Evolutionary conservation across 2,888 invertebrate genomes (phyloP), one percentile per base, ranked within the genome.

Genomic region (Chrysodeixis includens): DNA sequence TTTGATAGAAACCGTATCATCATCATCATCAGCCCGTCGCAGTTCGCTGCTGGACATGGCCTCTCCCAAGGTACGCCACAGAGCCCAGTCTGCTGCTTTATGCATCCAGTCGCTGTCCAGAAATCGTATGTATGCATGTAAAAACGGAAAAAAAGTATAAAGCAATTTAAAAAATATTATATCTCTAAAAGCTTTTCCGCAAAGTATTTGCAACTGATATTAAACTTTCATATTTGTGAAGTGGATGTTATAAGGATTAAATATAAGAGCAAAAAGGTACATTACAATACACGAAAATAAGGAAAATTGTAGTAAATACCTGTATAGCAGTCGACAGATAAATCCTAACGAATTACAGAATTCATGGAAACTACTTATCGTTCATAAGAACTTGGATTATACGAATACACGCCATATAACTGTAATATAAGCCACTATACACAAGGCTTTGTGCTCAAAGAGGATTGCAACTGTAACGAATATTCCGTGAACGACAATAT

Each of bases 211-310:
- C n/a, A 40, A 40, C 14, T 40, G 5, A 49, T 60, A 56, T 68
- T 64, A 69, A n/a, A 0, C 40, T 69, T 63, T 46, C 56, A 62
- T 58, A 56, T 63, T 72, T 62, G 40, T 74, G 53, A 12, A 30
- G 55, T 20, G 18, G n/a, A 9, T 20, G 20, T 44, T 49, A 49
- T 20, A 51, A 54, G 65, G 59, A 55, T 57, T 58, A 54, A 58
- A 62, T 56, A 56, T 46, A 70, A 62, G n/a, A 71, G 62, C 62
- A 76, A 76, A 73, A 52, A 74, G 65, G 64, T 59, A 62, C 62
- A 74, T 67, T 54, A 59, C 56, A 61, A 72, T 51, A 30, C 59
- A 49, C 51, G 14, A 35, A 30, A 26, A 71, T 60, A 71, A 59
- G 61, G 56, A 76, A 71, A 65, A 76, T 7, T 18, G 10, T n/a